A percentile compares a stretch with the other conserved stretches of the same genome.
phyloP scores from a whole-genome alignment of 2,888 invertebrate species.

The Ptychoptera albimana region DNA sequence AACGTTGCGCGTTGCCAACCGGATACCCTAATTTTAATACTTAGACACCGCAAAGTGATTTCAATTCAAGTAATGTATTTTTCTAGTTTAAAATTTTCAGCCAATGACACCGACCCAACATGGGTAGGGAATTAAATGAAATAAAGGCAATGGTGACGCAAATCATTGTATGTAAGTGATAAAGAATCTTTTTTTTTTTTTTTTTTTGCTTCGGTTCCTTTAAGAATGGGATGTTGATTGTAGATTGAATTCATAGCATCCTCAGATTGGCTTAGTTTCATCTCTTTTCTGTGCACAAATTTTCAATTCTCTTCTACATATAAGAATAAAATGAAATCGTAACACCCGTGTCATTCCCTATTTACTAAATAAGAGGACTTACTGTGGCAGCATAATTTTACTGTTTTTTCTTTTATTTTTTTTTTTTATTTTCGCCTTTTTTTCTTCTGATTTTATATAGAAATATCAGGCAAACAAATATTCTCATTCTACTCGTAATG shows the following conservation, averaged over 20 bases:
- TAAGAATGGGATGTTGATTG: neutral
- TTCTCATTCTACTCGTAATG: conserved; percentile 1
- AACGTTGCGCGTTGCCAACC: too few species aligned
- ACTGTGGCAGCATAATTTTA: neutral
- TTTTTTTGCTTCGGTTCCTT: too few species aligned
- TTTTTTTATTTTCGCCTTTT: too few species aligned
- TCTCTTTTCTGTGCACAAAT: neutral
- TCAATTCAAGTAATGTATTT: too few species aligned
- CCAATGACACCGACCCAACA: neutral
- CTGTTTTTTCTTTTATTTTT: too few species aligned
- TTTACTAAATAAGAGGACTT: neutral
- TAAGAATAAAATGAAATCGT: neutral
- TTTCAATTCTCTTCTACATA: neutral
- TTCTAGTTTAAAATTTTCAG: too few species aligned
- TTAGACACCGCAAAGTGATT: too few species aligned
- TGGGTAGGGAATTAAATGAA: neutral
- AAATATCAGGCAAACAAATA: neutral
- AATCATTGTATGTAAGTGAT: neutral
- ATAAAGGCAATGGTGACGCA: neutral
- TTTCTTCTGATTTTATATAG: neutral
- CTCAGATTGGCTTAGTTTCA: too few species aligned
- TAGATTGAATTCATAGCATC: too few species aligned
- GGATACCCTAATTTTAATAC: too few species aligned
- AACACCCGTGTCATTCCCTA: neutral
- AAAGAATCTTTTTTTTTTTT: too few species aligned